These are phyloP conservation scores for Phytoseiulus persimilis DNA, from an alignment of 2,888 invertebrate species.

Conservation along the genomic window DNA sequence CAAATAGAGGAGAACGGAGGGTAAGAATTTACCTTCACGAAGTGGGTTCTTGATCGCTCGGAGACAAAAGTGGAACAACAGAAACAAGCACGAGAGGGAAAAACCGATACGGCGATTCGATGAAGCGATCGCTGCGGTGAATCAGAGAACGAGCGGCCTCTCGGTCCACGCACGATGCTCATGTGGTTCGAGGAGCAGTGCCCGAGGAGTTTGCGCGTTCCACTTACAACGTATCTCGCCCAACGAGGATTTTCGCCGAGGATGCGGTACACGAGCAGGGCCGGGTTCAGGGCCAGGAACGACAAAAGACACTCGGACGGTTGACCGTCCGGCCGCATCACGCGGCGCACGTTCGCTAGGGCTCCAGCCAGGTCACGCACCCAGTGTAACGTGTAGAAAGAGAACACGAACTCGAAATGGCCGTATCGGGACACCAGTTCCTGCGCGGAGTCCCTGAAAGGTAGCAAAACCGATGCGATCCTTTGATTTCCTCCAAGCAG, in stretches of 20 bases:
- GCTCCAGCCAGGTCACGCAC: conserved; percentile 64
- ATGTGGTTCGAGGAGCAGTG: no score
- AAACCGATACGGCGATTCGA: no score
- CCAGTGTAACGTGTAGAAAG: conserved; percentile 73
- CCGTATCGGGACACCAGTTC: conserved; percentile 9
- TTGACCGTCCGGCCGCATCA: conserved; percentile 52
- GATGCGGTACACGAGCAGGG: conserved; percentile 62
- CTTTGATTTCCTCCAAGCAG: no score
- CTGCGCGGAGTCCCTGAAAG: conserved; percentile 20
- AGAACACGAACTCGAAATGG: conserved; percentile 53
- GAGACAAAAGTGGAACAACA: no score
- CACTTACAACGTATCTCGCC: conserved; percentile 56
- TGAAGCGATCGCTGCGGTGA: no score
- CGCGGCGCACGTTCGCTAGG: conserved; percentile 59
- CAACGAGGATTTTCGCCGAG: conserved; percentile 58
- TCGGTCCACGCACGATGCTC: no score
- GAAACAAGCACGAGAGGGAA: no score
- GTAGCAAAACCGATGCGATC: not conserved
- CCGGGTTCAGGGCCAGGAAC: conserved; percentile 62
- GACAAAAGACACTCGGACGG: conserved; percentile 59
- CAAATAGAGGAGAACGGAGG: not conserved
- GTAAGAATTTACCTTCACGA: not conserved
- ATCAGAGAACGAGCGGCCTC: no score
- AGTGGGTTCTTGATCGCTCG: not conserved
- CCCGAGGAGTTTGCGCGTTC: no score